These are phyloP conservation scores for Pterocles gutturalis DNA, from an alignment of 2,113 vertebrate species.

Conservation along the genomic window DNA sequence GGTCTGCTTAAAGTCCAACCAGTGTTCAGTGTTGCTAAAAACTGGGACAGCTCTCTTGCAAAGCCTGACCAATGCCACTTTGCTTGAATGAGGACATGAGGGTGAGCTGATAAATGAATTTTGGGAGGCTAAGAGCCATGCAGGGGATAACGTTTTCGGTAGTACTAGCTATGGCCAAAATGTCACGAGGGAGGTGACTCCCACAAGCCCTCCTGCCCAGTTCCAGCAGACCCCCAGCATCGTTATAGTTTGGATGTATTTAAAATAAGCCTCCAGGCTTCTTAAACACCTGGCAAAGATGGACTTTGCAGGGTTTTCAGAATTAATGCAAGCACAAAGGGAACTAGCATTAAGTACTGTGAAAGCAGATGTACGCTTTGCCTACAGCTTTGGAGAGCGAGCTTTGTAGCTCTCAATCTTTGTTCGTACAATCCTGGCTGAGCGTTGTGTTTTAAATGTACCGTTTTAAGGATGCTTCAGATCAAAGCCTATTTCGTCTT, in stretches of 20 bases:
- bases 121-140: background rate
- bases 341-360: background rate
- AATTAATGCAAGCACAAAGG: background rate
- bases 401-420: constrained; percentile 23
- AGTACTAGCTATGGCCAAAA: background rate
- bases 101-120: background rate
- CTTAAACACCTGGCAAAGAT: background rate
- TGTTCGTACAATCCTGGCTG: background rate
- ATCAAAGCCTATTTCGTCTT: background rate
- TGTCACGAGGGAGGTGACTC: background rate
- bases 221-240: background rate
- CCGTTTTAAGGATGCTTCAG: constrained; percentile 23
- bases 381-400: background rate
- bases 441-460: constrained; percentile 23
- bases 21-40: background rate
- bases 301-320: background rate
- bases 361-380: background rate
- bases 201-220: background rate
- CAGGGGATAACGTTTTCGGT: background rate
- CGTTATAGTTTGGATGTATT: background rate
- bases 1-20: background rate
- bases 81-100: background rate
- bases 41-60: background rate
- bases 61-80: background rate
- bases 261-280: background rate